Percentiles rank a stretch among this genome's conserved stretches.
phyloP scores from a whole-genome alignment of 2,888 invertebrate species.

The Agrotis ipsilon region DNA sequence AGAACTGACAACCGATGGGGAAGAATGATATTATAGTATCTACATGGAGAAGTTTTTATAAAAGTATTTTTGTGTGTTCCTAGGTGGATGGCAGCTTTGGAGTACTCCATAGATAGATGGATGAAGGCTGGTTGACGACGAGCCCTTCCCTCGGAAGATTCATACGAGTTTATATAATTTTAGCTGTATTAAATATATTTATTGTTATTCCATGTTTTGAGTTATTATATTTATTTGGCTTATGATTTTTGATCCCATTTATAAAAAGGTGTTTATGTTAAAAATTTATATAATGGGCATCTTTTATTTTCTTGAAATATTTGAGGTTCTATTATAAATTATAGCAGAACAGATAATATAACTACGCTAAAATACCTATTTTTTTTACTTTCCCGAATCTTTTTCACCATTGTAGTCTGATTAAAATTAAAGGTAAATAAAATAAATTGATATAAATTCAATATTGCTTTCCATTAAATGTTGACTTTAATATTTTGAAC shows the following conservation, averaged over 20 bases:
- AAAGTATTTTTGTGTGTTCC: conserved; percentile 69
- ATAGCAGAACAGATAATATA: too few relatives aligned
- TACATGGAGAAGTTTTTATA: background rate
- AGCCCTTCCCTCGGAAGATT: conserved; percentile 74
- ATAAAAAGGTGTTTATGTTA: background rate
- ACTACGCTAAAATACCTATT: too few relatives aligned
- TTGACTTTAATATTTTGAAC: conserved; percentile 6
- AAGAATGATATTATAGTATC: too few relatives aligned
- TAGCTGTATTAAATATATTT: conserved; percentile 74
- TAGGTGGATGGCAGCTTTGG: conserved; percentile 98
- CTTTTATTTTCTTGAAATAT: too few relatives aligned
- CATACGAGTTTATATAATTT: conserved; percentile 82
- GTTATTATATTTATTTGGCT: conserved; percentile 61
- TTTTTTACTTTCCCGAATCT: too few relatives aligned
- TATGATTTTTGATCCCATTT: conserved; percentile 47
- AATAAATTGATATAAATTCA: too few relatives aligned
- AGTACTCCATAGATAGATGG: conserved; percentile 98
- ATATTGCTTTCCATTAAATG: conserved; percentile 10
- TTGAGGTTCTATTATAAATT: too few relatives aligned
- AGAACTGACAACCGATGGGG: too few relatives aligned
- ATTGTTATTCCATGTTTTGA: conserved; percentile 64
- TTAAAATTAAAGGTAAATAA: too few relatives aligned
- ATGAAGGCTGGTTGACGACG: conserved; percentile 94
- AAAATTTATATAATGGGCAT: too few relatives aligned
- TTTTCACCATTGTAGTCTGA: too few relatives aligned